These are phyloP conservation scores for Chaetorhynchus papuensis DNA, from an alignment of 2,113 vertebrate genomes.

Conservation along the genomic window DNA sequence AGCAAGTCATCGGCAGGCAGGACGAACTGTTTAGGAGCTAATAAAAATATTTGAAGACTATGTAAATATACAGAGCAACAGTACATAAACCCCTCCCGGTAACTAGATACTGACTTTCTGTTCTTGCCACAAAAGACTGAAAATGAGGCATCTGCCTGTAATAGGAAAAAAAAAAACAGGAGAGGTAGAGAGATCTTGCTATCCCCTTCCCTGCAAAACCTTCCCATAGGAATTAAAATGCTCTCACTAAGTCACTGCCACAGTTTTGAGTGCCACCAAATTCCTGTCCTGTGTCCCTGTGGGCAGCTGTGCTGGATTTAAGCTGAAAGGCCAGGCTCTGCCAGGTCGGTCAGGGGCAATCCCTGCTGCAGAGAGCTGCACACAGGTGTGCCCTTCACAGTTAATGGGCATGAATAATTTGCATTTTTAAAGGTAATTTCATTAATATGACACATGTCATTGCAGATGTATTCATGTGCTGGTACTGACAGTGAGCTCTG, in stretches of 20 bases:
- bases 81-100: background rate
- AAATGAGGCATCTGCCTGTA: background rate
- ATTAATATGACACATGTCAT: background rate
- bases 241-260: background rate
- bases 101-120: background rate
- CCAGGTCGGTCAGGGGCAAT: background rate
- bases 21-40: conserved; percentile 40
- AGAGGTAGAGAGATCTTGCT: background rate
- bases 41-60: conserved; percentile 49
- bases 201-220: background rate
- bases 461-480: background rate
- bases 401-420: background rate
- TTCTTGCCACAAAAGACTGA: background rate
- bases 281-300: rapidly evolving
- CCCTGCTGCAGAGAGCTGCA: background rate
- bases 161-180: background rate
- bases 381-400: background rate
- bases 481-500: background rate
- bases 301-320: background rate
- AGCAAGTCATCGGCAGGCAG: background rate
- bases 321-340: background rate
- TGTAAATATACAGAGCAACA: background rate
- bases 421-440: background rate
- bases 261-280: background rate
- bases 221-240: background rate